Base-by-base conservation (phyloP, 2,113 vertebrate species). In the Anguilla rostrata region DNA sequence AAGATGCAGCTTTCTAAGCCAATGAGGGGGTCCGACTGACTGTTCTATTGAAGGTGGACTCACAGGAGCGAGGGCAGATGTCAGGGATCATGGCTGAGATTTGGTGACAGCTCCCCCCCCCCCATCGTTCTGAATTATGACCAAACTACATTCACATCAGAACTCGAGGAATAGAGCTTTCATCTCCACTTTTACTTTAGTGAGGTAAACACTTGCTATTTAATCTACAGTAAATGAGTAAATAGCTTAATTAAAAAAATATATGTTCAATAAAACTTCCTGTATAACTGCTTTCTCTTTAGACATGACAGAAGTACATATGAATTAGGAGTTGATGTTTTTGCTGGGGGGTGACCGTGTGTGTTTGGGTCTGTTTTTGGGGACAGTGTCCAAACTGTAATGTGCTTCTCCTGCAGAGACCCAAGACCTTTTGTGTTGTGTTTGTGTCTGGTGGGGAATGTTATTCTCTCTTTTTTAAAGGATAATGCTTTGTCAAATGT, bases 401-500 rank as follows among this genome's bases (percentile, higher is more conserved):
- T 79, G 84, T 87, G 90, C 88, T 93, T 90, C 86, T 91, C 82
- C 90, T 86, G 75, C 71, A 87, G 87, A 86, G 85, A 29, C 81
- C 71, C 88, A 87, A 86, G 85, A 29, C 81, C 40, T 86, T 93
- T 85, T 91, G 78, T 91, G 49, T 82, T 89, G 87, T 93, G 90
- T 93, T 89, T 92, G 86, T 86, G 83, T 88, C 86, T 91, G 78
- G 90, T 88, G 86, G 84, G 85, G 86, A 91, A 91, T 87, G 84
- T 90, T 8, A 80, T 85, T 84, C 85, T 87, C 89, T 90, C 85
- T 84, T 90, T 92, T 90, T 75, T 75, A 29, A 29, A 92, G 88
- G 92, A 92, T 86, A 78, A 92, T 90, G 87, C 88, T 93, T 95
- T 94, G 93, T 94, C 87, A 92, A 93, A 95, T 94, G 93, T 93